Evolutionary conservation across 2,888 invertebrate genomes (phyloP), one percentile per base, ranked within the genome.

Genomic region (Aradus depressus): DNA sequence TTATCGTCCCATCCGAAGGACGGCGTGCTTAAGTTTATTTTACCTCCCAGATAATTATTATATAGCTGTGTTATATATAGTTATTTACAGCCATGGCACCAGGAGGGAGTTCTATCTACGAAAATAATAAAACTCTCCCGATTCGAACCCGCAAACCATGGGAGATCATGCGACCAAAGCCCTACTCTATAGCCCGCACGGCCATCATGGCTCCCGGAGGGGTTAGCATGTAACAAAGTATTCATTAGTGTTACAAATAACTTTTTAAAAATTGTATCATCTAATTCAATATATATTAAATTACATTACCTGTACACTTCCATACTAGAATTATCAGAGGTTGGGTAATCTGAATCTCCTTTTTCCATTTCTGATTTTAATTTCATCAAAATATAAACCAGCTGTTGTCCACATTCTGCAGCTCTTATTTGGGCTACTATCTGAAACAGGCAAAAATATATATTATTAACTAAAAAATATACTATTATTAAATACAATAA

Each of bases 311-410:
- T 76, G 64, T 80, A 83, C 52, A 83, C 81, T 68, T 82, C 82
- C 53, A 82, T 69, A 62, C 81, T 81, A 0, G 79, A 80, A 57
- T 76, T 77, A 60, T 80, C 80, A 1, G 79, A 75, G 31, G 52
- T 41, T 3, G 54, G 56, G 51, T 67, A 64, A 48, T 70, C 69
- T 2, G 68, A 49, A 23, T 53, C 51, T 12, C 31, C 51, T 16
- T 50, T 53, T 18, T 50, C 54, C 4, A 70, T 67, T 50, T 74
- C 73, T 54, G 71, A 74, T 0, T 74, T 74, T 58, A 77, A 79
- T 50, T 77, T 75, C 50, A 83, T 70, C 37, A 82, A 67, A 61
- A 80, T 79, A 62, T 79, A 79, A 41, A 82, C 80, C n/a, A 84
- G 68, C 52, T 79, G 76, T 58, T 80, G 79, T 60, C 81, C 81